phyloP scores from a whole-genome alignment of 2,888 invertebrate genomes.

The Amphipyra berbera region DNA sequence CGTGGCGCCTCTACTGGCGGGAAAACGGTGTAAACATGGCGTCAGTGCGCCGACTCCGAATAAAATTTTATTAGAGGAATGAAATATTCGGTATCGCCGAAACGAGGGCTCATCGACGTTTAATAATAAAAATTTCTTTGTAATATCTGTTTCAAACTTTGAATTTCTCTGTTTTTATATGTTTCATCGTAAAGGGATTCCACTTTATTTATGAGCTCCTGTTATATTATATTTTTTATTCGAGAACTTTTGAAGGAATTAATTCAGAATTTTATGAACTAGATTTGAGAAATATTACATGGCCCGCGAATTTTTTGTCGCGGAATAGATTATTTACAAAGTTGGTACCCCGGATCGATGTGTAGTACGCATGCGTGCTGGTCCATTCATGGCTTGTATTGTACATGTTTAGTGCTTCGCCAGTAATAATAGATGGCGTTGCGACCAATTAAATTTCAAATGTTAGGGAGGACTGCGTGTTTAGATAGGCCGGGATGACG shows the following conservation, averaged over 20 bases:
- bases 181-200: constrained; percentile 21
- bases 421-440: constrained; percentile 76
- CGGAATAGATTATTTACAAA: constrained; percentile 83
- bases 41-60: constrained; percentile 82
- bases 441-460: constrained; percentile 64
- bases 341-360: constrained; percentile 81
- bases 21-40: constrained; percentile 64
- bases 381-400: constrained; percentile 75
- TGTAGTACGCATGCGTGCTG: constrained; percentile 82
- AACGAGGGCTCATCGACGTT: constrained; percentile 50
- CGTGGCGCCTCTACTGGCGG: constrained; percentile 84
- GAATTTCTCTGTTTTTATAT: constrained; percentile 29
- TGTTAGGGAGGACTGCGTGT: constrained; percentile 55
- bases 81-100: constrained; percentile 61
- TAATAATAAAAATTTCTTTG: constrained; percentile 46
- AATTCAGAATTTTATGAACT: constrained; percentile 29
- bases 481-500: constrained; percentile 55
- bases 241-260: constrained; percentile 25
- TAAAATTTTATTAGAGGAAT: constrained; percentile 64
- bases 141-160: constrained; percentile 43
- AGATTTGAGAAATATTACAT: constrained; percentile 60
- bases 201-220: constrained; percentile 21
- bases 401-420: constrained; percentile 59
- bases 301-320: constrained; percentile 68
- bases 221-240: constrained; percentile 28